Evolutionary conservation across 2,888 invertebrate species (phyloP).

Genomic region (Mesochorus sp.): DNA sequence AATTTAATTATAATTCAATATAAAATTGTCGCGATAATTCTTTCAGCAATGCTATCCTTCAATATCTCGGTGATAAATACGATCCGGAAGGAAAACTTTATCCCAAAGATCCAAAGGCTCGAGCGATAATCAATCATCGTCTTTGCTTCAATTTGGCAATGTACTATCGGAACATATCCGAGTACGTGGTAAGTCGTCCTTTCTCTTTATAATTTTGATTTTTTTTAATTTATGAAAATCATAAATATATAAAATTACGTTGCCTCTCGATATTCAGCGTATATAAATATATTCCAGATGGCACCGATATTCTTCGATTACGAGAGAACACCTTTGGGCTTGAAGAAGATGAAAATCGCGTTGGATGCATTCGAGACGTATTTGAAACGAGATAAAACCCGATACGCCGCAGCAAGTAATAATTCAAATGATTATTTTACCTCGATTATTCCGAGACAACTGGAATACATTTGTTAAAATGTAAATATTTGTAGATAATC

Average conservation of each 20-base stretch:
- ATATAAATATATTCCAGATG: constrained; percentile 83
- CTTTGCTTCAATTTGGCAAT: constrained; percentile 90
- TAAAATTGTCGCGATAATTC: constrained; percentile 6
- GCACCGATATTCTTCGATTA: constrained; percentile 91
- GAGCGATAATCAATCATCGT: constrained; percentile 91
- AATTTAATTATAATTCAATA: background rate
- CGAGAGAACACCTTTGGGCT: constrained; percentile 85
- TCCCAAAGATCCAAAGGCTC: constrained; percentile 87
- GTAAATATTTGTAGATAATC: constrained; percentile 83
- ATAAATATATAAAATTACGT: background rate
- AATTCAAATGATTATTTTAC: constrained; percentile 29
- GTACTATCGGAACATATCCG: constrained; percentile 88
- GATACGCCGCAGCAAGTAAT: constrained; percentile 86
- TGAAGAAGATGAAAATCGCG: constrained; percentile 88
- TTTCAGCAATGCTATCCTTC: constrained; percentile 85
- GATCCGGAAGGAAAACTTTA: constrained; percentile 86
- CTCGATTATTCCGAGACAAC: background rate
- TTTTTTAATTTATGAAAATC: background rate
- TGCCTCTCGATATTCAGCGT: background rate
- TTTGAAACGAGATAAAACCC: constrained; percentile 84
- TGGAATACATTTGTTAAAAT: background rate
- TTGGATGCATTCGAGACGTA: constrained; percentile 88
- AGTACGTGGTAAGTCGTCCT: constrained; percentile 84
- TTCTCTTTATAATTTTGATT: background rate
- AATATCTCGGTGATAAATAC: constrained; percentile 91